phyloP scores from a whole-genome alignment of 2,888 invertebrate genomes.

The Tetranychus truncatus region DNA sequence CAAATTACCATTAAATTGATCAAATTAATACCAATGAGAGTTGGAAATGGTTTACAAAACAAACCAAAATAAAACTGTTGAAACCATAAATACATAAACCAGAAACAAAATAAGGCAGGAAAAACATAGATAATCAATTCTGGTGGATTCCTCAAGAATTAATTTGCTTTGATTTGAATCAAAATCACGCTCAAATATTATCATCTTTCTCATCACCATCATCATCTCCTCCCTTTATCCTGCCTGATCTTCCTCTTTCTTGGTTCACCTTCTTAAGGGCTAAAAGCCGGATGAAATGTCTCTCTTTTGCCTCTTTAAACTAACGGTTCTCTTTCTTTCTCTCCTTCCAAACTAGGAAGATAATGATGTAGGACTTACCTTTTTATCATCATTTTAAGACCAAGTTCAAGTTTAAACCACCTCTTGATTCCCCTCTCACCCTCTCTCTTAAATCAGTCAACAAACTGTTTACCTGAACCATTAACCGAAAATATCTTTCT shows the following conservation, averaged over 20 bases:
- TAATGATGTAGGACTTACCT: not conserved
- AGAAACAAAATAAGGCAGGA: no score
- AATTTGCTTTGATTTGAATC: no score
- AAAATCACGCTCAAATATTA: not conserved
- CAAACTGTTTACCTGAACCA: not conserved
- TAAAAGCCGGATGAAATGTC: not conserved
- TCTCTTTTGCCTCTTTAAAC: not conserved
- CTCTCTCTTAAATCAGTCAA: not conserved
- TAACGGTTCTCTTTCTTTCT: not conserved
- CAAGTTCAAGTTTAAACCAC: not conserved
- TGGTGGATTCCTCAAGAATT: no score
- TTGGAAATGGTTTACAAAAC: no score
- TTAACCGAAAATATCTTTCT: not conserved
- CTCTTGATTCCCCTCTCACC: not conserved
- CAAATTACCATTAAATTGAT: no score
- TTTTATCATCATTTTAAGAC: not conserved
- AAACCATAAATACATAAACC: no score
- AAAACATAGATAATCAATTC: no score
- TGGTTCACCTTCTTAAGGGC: not conserved
- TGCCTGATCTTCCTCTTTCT: not conserved
- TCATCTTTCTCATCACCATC: not conserved
- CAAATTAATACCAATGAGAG: no score
- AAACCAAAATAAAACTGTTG: no score
- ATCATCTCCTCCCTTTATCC: not conserved
- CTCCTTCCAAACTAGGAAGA: not conserved